Percentiles rank a stretch among this genome's conserved stretches.
phyloP scores from a whole-genome alignment of 1,140 invertebrate species.

The Nylanderia fulva region DNA sequence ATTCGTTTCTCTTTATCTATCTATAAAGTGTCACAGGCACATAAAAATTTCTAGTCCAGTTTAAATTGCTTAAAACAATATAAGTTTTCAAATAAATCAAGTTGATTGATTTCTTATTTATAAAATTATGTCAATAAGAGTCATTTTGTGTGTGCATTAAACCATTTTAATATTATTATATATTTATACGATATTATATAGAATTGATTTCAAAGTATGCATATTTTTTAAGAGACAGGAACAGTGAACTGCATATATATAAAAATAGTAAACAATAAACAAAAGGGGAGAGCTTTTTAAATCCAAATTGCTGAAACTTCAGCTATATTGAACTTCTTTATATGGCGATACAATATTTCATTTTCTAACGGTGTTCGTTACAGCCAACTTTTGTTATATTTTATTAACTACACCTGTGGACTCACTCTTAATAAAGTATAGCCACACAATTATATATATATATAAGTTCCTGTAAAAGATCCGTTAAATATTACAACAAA shows the following conservation, averaged over 20 bases:
- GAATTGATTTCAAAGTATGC: neutral
- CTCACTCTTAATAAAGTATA: slow-evolving; percentile 41
- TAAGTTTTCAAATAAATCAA: neutral
- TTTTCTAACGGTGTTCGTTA: slow-evolving; percentile 49
- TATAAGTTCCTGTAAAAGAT: slow-evolving; percentile 44
- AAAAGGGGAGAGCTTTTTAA: neutral
- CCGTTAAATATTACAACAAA: slow-evolving; percentile 33
- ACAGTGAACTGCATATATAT: too few relatives aligned
- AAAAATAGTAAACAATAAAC: neutral
- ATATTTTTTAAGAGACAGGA: slow-evolving; percentile 1
- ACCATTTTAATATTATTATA: slow-evolving; percentile 12
- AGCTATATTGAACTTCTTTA: slow-evolving; percentile 18
- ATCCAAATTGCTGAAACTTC: slow-evolving; percentile 26
- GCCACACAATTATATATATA: slow-evolving; percentile 44
- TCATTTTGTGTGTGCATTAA: neutral
- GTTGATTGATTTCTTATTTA: neutral
- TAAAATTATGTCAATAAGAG: slow-evolving; percentile 20
- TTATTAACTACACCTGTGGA: slow-evolving; percentile 44
- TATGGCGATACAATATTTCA: slow-evolving; percentile 31
- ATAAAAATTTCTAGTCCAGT: neutral
- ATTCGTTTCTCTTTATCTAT: slow-evolving; percentile 24
- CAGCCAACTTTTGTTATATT: slow-evolving; percentile 47
- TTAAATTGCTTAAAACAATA: slow-evolving; percentile 15
- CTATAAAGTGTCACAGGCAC: slow-evolving; percentile 19
- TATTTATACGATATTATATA: neutral